Conservation (phyloP, 2,888 invertebrate genomes). For the Drosophila acutilabella region DNA sequence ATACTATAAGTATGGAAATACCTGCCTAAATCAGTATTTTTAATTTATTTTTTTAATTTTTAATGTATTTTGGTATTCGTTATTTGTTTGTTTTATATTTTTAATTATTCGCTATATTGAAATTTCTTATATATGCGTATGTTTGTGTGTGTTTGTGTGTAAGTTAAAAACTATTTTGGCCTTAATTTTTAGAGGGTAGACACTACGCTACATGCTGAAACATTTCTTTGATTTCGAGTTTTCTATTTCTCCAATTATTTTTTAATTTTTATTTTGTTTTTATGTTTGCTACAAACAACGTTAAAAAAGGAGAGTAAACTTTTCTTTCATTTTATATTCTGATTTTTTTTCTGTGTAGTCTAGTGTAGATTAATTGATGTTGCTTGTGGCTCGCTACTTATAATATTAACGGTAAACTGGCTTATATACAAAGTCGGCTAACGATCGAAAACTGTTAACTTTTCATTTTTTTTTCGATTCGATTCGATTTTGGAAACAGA, state of each 20-base stretch:
- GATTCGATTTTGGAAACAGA: neutral
- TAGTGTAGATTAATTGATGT: slow-evolving; percentile 33
- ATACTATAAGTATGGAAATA: slow-evolving; percentile 69
- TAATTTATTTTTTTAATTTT: neutral
- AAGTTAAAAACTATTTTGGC: slow-evolving; percentile 75
- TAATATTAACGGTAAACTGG: slow-evolving; percentile 44
- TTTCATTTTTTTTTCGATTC: neutral
- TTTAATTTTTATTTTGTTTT: neutral
- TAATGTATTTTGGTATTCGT: neutral
- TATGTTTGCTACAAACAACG: slow-evolving; percentile 30
- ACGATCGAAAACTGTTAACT: slow-evolving; percentile 19
- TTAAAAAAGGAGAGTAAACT: slow-evolving; percentile 25
- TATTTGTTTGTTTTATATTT: slow-evolving; percentile 44
- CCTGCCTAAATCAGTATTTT: slow-evolving; percentile 56
- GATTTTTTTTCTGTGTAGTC: slow-evolving; percentile 12
- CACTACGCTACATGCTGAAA: slow-evolving; percentile 57
- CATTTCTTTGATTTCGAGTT: slow-evolving; percentile 24
- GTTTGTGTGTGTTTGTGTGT: slow-evolving; percentile 19
- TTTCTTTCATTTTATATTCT: neutral
- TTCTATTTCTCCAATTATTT: slow-evolving; percentile 1
- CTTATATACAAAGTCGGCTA: slow-evolving; percentile 51
- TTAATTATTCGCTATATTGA: slow-evolving; percentile 46
- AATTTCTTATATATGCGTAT: slow-evolving; percentile 47
- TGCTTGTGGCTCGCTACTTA: slow-evolving; percentile 53
- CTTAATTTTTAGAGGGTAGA: slow-evolving; percentile 59